These are phyloP conservation scores for Prochilodus magdalenae DNA, from an alignment of 2,113 vertebrate species.

Conservation along the genomic window DNA sequence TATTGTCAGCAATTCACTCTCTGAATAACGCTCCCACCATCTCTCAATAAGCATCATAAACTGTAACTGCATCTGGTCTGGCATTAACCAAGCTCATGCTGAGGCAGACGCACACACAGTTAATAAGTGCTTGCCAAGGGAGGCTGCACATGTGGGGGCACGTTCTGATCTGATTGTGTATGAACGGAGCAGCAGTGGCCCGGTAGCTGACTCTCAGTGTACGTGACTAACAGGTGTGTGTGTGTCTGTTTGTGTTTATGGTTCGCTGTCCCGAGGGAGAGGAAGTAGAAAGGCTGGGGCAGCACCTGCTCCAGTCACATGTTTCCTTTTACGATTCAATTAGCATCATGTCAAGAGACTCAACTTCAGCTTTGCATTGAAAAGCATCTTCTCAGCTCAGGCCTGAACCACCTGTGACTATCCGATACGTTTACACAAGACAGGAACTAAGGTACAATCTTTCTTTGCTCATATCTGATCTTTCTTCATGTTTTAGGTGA, in stretches of 20 bases:
- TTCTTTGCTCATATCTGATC: too few species aligned
- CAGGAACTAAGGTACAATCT: too few species aligned
- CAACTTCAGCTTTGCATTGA: neutral
- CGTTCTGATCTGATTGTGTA: conserved; percentile 5
- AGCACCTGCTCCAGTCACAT: conserved; percentile 45
- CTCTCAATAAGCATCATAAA: neutral
- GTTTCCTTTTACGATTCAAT: conserved; percentile 40
- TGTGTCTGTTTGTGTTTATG: conserved; percentile 31
- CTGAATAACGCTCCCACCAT: neutral
- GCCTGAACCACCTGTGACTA: neutral
- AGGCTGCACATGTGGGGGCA: conserved; percentile 27
- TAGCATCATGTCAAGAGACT: conserved; percentile 26
- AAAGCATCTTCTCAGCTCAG: neutral
- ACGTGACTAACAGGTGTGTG: conserved; percentile 23
- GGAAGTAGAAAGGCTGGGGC: conserved; percentile 40
- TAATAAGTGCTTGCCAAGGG: conserved; percentile 27
- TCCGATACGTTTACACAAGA: too few species aligned
- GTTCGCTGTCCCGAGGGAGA: conserved; percentile 35
- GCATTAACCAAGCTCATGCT: conserved; percentile 32
- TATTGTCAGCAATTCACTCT: neutral
- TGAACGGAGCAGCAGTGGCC: conserved; percentile 19
- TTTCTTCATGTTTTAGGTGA: too few species aligned
- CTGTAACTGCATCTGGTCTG: neutral
- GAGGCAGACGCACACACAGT: conserved; percentile 5
- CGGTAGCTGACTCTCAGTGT: neutral